These are phyloP conservation scores for Aythya baeri DNA, from an alignment of 2,113 vertebrate species.

Conservation along the genomic window DNA sequence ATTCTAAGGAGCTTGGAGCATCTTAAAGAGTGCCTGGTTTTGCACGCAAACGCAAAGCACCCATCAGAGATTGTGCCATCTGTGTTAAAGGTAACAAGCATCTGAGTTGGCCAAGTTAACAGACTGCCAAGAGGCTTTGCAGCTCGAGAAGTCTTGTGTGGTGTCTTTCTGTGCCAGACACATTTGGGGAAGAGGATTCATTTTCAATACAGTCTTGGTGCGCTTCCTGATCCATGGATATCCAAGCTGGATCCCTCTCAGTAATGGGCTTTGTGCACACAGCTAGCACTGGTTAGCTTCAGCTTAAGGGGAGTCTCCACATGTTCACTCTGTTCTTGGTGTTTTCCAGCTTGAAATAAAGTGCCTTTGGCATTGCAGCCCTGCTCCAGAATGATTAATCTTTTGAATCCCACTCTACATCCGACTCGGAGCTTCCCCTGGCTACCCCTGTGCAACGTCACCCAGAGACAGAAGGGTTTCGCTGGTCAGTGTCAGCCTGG, in stretches of 20 bases:
- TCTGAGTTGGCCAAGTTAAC: neutral
- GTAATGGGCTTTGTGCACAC: neutral
- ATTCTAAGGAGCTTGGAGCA: neutral
- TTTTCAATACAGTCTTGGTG: neutral
- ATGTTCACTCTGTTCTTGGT: neutral
- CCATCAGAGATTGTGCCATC: neutral
- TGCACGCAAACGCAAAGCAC: neutral
- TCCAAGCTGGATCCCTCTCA: neutral
- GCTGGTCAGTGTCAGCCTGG: neutral
- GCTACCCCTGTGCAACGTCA: neutral
- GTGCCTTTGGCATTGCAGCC: neutral
- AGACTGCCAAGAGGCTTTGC: neutral
- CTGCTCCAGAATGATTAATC: neutral
- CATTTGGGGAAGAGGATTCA: neutral
- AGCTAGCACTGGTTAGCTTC: neutral
- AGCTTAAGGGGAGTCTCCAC: neutral
- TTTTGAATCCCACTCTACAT: neutral
- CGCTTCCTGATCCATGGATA: neutral
- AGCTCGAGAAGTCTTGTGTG: neutral
- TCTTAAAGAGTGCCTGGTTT: neutral
- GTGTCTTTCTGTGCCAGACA: neutral
- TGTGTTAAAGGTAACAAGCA: neutral
- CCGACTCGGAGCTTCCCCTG: neutral
- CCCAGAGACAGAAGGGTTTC: neutral
- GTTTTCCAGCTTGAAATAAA: neutral